Evolutionary conservation across 2,113 vertebrate genomes (phyloP).

Genomic region (Struthio camelus): DNA sequence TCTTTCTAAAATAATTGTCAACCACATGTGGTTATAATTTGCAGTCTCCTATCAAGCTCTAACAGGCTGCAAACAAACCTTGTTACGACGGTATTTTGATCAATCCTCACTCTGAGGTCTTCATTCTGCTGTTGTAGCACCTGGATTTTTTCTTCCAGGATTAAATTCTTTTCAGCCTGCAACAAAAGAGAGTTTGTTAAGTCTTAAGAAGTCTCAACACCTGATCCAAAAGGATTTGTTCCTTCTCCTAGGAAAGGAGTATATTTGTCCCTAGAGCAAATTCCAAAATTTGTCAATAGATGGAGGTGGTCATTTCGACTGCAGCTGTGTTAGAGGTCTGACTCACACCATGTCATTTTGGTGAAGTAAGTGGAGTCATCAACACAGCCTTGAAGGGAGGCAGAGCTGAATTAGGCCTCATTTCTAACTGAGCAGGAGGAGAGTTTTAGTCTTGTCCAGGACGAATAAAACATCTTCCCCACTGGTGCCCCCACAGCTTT

Average conservation of each 20-base stretch:
- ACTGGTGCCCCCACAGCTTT: background rate
- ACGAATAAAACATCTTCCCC: background rate
- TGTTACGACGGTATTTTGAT: slow-evolving; percentile 90
- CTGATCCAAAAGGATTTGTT: background rate
- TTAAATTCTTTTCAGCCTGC: slow-evolving; percentile 92
- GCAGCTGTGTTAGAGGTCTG: background rate
- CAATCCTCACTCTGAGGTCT: slow-evolving; percentile 91
- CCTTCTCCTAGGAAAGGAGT: background rate
- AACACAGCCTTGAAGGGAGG: background rate
- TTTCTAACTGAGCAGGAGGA: background rate
- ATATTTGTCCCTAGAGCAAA: background rate
- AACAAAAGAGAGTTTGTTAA: slow-evolving; percentile 25
- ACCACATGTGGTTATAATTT: background rate
- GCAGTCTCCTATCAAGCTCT: background rate
- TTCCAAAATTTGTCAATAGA: slow-evolving; percentile 20
- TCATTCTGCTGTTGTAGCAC: slow-evolving; percentile 96
- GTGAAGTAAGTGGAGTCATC: background rate
- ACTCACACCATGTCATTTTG: background rate
- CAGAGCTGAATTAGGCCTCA: background rate
- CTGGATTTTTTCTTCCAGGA: slow-evolving; percentile 92
- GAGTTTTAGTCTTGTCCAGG: background rate
- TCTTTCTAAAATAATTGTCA: background rate
- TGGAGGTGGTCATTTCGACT: background rate
- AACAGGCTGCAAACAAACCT: slow-evolving; percentile 76
- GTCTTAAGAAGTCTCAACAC: background rate